Conservation (phyloP, 1,140 invertebrate species). For the Thalassaphorura encarpata region DNA sequence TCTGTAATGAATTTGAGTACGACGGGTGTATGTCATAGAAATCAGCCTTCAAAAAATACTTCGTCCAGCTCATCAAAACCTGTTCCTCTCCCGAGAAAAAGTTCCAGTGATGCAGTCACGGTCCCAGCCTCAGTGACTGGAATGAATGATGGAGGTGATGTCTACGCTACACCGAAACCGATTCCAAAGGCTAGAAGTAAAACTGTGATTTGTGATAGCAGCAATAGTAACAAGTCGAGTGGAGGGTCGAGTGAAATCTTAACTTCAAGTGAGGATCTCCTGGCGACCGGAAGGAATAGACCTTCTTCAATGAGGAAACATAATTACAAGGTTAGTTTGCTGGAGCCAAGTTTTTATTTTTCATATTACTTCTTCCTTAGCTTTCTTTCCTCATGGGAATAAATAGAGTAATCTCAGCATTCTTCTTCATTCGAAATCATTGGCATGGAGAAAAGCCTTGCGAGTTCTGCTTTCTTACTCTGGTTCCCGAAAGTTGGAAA, state of each 20-base stretch:
- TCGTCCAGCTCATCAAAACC: slow-evolving; percentile 21
- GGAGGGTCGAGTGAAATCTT: slow-evolving; percentile 5
- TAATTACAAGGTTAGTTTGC: too few relatives aligned
- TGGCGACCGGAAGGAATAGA: too few relatives aligned
- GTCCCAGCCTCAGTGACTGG: not conserved
- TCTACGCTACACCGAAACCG: slow-evolving; percentile 1
- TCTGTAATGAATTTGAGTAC: slow-evolving; percentile 20
- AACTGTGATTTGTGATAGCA: not conserved
- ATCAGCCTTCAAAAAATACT: slow-evolving; percentile 17
- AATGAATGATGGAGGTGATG: not conserved
- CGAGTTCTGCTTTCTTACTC: too few relatives aligned
- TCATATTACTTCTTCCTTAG: too few relatives aligned
- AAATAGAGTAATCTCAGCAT: too few relatives aligned
- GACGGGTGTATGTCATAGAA: not conserved
- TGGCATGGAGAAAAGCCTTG: too few relatives aligned
- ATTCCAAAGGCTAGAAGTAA: slow-evolving; percentile 4
- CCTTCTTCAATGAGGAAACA: too few relatives aligned
- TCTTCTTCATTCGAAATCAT: too few relatives aligned
- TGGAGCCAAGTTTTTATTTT: too few relatives aligned
- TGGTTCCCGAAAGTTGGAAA: too few relatives aligned
- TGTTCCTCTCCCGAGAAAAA: slow-evolving; percentile 2
- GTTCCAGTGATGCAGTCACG: slow-evolving; percentile 1
- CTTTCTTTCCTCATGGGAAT: too few relatives aligned
- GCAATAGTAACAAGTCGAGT: slow-evolving; percentile 1
- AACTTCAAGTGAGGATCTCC: slow-evolving; percentile 3